Evolutionary conservation across 2,113 vertebrate genomes (phyloP).

Genomic region (Egretta garzetta): DNA sequence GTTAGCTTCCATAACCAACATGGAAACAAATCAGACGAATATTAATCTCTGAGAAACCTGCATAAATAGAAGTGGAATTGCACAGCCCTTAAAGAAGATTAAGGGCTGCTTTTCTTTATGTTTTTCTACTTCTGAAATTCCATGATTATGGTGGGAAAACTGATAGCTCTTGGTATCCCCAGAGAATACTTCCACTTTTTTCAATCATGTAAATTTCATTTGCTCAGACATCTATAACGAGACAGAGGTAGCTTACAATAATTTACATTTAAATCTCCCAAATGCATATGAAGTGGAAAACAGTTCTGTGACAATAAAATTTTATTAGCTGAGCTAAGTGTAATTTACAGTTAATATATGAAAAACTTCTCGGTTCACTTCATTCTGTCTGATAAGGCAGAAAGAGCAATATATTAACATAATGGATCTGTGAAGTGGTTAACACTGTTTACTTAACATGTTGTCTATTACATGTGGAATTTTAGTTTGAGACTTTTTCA

Average conservation of each 20-base stretch:
- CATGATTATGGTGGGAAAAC: not conserved
- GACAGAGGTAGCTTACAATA: constrained; percentile 45
- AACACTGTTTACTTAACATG: constrained; percentile 52
- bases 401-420: constrained; percentile 55
- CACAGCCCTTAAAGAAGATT: not conserved
- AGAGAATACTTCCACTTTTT: constrained; percentile 40
- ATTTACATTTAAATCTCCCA: constrained; percentile 66
- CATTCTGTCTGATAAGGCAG: constrained; percentile 49
- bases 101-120: not conserved
- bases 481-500: constrained; percentile 19
- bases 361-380: constrained; percentile 60
- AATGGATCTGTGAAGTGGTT: constrained; percentile 55
- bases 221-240: constrained; percentile 32
- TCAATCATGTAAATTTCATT: constrained; percentile 53
- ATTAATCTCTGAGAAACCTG: not conserved
- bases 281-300: constrained; percentile 61
- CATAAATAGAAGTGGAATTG: not conserved
- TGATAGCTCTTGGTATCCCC: not conserved
- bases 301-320: constrained; percentile 53
- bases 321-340: constrained; percentile 61
- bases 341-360: constrained; percentile 64
- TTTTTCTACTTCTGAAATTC: constrained; percentile 1
- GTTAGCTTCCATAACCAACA: not conserved
- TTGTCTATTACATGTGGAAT: not conserved
- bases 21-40: not conserved